Evolutionary conservation across 2,888 invertebrate species (phyloP), one percentile per base, ranked within the genome.

Genomic region (Sceliomorpha sp.): DNA sequence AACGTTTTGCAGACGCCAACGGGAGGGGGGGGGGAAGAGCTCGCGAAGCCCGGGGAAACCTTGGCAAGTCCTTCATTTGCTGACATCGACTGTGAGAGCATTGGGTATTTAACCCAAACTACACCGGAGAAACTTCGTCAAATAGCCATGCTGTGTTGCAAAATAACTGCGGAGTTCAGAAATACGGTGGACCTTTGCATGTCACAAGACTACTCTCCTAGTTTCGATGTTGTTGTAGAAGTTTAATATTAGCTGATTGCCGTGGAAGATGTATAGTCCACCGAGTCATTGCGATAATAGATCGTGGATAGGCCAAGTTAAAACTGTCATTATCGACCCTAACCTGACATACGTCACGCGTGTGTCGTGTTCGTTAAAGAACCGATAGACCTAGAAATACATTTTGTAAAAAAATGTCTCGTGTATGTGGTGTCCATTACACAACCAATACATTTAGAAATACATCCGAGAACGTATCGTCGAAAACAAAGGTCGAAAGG

Each of bases 161-260:
- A 67, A 59, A 59, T 59, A 55, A 24, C 34, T 27, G 47, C 53
- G 8, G 29, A 29, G 29, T 9, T n/a, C 29, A n/a, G 36, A 53
- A 47, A 51, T 24, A 26, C 37, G 12, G 37, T 24, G 63, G 29
- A 39, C 36, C 37, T 47, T 45, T 24, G 39, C 20, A 50, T 36
- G 36, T 34, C 37, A 27, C 36, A 26, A 32, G 40, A 44, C 24
- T n/a, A n/a, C n/a, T 44, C 37, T 34, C 31, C 26, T 45, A 40
- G 34, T 45, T 62, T 51, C 29, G 5, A 39, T 39, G 39, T 39
- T 53, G 53, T 53, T 47, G 32, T 48, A 47, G 42, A 50, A 51
- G 45, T 64, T 64, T 56, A 27, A 44, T 64, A 58, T 64, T 39
- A 51, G 50, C 56, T 39, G 51, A 64, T 45, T 64, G 37, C 37